Percentiles rank a stretch among this genome's conserved stretches.
Evolutionary conservation across 1,140 invertebrate genomes (phyloP).

Genomic region (Solenopsis invicta): DNA sequence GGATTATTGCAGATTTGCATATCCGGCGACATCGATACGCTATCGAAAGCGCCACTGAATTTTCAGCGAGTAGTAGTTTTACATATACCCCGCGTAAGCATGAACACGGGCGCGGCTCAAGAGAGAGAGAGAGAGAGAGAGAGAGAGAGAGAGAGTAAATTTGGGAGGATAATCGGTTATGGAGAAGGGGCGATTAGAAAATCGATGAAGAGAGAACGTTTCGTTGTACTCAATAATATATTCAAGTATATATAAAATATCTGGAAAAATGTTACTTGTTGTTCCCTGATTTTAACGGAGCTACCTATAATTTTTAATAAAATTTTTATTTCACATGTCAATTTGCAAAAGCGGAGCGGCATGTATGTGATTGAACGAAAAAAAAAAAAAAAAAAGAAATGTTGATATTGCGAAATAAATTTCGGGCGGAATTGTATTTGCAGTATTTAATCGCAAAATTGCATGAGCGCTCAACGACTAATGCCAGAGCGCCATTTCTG

Average conservation of each 20-base stretch:
- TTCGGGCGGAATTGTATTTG: conserved; percentile 33
- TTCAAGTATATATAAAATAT: background rate
- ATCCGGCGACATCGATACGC: conserved; percentile 53
- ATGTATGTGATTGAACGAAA: background rate
- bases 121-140: too few relatives aligned
- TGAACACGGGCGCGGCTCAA: background rate
- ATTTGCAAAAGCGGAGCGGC: background rate
- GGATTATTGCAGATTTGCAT: conserved; percentile 63
- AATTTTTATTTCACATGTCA: background rate
- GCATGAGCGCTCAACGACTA: conserved; percentile 41
- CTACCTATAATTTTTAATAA: background rate
- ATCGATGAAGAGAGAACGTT: background rate
- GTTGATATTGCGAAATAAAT: conserved; percentile 26
- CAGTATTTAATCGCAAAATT: conserved; percentile 54
- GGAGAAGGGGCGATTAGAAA: background rate
- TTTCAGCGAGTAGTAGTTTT: conserved; percentile 39
- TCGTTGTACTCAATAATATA: background rate
- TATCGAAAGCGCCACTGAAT: conserved; percentile 47
- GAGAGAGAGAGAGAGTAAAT: background rate
- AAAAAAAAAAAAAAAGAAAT: too few relatives aligned
- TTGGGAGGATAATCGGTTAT: background rate
- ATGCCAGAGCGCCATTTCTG: conserved; percentile 44
- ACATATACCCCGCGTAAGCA: background rate
- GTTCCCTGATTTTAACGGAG: background rate
- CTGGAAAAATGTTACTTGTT: background rate